Base-by-base conservation (phyloP, 2,888 invertebrate genomes). In the Lithophane semibrunnea region DNA sequence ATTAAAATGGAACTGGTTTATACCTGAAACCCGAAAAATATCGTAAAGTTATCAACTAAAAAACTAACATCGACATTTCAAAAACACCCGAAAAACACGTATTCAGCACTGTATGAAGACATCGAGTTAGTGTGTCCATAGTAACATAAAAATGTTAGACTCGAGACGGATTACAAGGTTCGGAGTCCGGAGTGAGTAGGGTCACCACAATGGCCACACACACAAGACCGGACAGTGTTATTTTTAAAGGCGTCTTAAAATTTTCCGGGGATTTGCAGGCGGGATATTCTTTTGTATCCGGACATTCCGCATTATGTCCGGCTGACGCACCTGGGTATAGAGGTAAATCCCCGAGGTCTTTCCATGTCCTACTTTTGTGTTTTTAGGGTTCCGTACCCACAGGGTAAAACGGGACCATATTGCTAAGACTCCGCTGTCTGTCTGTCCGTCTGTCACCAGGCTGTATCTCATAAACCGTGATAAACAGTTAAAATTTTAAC, bases 91-190 rank as follows among this genome's bases (percentile, higher is more conserved):
- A 75, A 73, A 77, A 49, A 67, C 74, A 77, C 64, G 64, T 67
- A 80, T 72, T 73, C 73, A 60, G 24, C 72, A 60, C 54, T 42
- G 42, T 24, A 75, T 60, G 44, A 49, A 65, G 70, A 85, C 88
- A 90, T 87, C 82, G 70, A 83, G 90, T 90, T 90, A 89, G 83
- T 78, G 78, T 81, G 86, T 73, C 83, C 83, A 84, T 90, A 90
- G 90, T 86, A 85, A 83, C 80, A 87, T 89, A 87, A 88, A 84
- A 86, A 89, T 84, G 85, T 88, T 85, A 77, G 84, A 84, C 79
- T 86, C 84, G 80, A 88, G 89, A 86, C 83, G 87, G 85, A 86
- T 88, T 84, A 88, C 84, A 78, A 81, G 85, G 82, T 79, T 80
- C 78, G 73, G 67, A 29, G 29, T 79, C 81, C 78, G 73, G 67